Conservation (phyloP, 2,113 vertebrate genomes). For the Cyprinus carpio region DNA sequence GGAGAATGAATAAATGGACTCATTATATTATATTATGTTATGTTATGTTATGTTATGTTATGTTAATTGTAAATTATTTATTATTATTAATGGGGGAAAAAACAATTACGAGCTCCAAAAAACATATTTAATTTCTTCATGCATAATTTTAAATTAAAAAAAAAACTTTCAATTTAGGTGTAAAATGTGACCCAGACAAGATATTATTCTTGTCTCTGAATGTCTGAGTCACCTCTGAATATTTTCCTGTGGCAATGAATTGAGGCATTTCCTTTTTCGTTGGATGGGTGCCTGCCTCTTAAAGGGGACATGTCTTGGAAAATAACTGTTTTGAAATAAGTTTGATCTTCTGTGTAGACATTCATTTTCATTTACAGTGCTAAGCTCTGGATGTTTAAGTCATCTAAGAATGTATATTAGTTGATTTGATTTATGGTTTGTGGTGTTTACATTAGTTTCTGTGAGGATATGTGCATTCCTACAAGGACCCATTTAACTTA, state of each 20-base stretch:
- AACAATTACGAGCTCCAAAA: background rate
- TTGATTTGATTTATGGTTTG: background rate
- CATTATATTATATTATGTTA: no score
- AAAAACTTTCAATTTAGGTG: background rate
- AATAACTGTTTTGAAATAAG: background rate
- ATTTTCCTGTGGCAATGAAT: background rate
- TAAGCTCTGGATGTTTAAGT: background rate
- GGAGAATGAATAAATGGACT: no score
- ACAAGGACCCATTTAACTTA: no score
- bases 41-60: no score
- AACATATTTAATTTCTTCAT: background rate
- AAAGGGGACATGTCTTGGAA: background rate
- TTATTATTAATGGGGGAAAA: no score
- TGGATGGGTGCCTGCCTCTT: background rate
- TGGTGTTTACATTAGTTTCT: no score
- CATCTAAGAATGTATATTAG: slow-evolving; percentile 10
- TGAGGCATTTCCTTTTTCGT: slow-evolving; percentile 4
- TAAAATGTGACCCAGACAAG: background rate
- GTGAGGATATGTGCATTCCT: no score
- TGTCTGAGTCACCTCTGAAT: background rate
- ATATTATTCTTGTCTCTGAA: background rate
- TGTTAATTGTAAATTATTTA: no score
- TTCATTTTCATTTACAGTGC: background rate
- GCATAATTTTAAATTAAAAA: background rate
- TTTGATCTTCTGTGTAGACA: background rate